These are phyloP conservation scores for Cephalotes varians DNA, from an alignment of 2,888 invertebrate species.

Conservation along the genomic window DNA sequence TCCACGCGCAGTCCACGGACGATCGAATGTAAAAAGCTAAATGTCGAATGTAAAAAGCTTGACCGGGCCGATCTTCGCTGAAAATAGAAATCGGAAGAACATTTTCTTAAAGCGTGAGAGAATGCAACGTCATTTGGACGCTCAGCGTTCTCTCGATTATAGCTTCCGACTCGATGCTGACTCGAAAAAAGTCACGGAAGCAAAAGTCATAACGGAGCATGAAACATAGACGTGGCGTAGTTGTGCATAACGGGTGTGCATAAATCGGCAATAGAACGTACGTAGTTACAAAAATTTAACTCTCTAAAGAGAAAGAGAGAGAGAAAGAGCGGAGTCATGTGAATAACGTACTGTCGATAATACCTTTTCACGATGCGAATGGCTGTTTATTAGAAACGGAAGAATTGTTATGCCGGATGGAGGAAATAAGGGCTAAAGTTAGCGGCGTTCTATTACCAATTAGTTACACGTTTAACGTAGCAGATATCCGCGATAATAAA, in stretches of 20 bases:
- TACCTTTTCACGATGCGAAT: conserved; percentile 21
- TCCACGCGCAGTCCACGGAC: conserved; percentile 30
- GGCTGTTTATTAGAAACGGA: conserved; percentile 29
- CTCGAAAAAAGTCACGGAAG: conserved; percentile 28
- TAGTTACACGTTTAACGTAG: conserved; percentile 19
- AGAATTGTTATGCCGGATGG: conserved; percentile 24
- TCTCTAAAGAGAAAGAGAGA: neutral
- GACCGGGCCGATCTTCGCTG: neutral
- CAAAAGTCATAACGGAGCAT: conserved; percentile 40
- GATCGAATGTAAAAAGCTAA: conserved; percentile 69
- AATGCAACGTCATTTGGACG: conserved; percentile 11
- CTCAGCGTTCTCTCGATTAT: conserved; percentile 15
- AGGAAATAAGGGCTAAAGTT: conserved; percentile 22
- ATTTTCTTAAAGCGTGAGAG: neutral
- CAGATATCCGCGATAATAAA: conserved; percentile 27
- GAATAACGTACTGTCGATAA: conserved; percentile 40
- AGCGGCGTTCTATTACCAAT: conserved; percentile 8
- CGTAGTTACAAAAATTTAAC: conserved; percentile 21
- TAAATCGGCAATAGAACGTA: conserved; percentile 21
- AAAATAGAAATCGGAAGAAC: neutral
- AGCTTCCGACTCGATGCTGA: conserved; percentile 12
- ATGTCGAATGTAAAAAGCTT: neutral
- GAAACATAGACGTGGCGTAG: conserved; percentile 11
- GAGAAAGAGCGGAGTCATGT: neutral
- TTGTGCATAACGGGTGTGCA: conserved; percentile 21